Base-by-base conservation (phyloP, 2,797 vertebrate species). In the Oryzias dopingdopingensis region DNA sequence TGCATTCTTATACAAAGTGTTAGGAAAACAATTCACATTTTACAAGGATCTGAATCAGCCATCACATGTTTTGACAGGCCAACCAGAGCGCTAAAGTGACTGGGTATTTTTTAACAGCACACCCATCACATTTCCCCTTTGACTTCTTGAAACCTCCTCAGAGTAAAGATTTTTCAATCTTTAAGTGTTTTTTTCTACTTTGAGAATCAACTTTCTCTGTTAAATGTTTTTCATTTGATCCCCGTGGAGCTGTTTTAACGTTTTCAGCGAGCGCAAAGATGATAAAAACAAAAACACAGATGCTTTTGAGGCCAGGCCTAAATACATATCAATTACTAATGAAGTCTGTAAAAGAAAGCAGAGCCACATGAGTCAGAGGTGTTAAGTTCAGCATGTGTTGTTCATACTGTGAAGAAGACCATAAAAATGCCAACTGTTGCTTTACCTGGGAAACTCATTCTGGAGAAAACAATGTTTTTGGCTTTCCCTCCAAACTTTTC, bases 261-360 rank as follows among this genome's bases (percentile, higher is more conserved):
- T 56, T 54, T 22, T 14, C n/a, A 50, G 29, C 50, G 50, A 64
- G 45, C 22, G 62, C 16, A 51, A 46, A 60, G 55, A 74, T 32
- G 40, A 76, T 47, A 42, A 66, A 75, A 70, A 54, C 15, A 43
- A 18, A 70, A 46, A 23, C 3, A 43, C 29, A 22, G 22, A 41
- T n/a, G 13, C 4, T 23, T 52, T 55, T 51, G 42, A 51, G 49
- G 52, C 60, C 66, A 70, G 65, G 7, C 46, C 15, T 2, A 17
- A 77, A 55, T 55, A 79, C 65, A 52, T 67, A 57, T 84, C 59
- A 80, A 77, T 83, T 74, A 81, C 62, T 86, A 71, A 86, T 78
- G 66, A 77, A 75, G 77, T 70, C 65, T 76, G 77, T 56, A 72
- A 76, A 67, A 55, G 67, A 77, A 59, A 71, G 51, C 61, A 65